Base-by-base conservation (phyloP, 2,797 vertebrate species). In the Sebastes trivittatus region DNA sequence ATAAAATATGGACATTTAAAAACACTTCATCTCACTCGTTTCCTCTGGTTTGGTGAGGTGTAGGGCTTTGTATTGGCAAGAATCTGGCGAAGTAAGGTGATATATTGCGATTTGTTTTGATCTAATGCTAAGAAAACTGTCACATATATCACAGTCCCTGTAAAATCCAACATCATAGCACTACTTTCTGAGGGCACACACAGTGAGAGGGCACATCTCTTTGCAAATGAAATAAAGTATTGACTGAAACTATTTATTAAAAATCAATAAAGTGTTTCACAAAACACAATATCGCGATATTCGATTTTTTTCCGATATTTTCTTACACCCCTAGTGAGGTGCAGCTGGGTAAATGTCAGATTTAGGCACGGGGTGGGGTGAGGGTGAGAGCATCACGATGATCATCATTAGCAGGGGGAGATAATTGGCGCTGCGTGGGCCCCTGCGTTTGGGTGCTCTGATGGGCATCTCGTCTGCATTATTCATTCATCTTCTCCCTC, bases 381-480 rank as follows among this genome's bases (percentile, higher is more conserved):
- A 27, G 18, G 55, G 80, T 86, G 84, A 80, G 80, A 77, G 77
- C 88, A 88, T 87, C 68, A 86, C 82, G 78, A 91, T 75, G 87
- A 89, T 91, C 85, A 91, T 96, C 93, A 94, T 96, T 95, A 95
- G 92, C 89, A 87, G 77, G 72, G 84, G 75, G 66, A 89, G 92
- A 93, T 95, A 95, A 96, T 95, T 95, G 93, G 91, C 82, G 72
- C 91, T 67, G 88, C 76, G 73, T 91, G 91, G 88, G 88, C 81
- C 90, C 85, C 88, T 83, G 87, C 82, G 77, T 95, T 94, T 93
- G 88, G 93, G 90, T 58, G 82, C 91, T 92, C 91, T 92, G 88
- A 93, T 90, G 94, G 94, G 91, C 93, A 93, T 91, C 92, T 91
- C 30, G 20, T 87, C 84, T 96, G 93, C 95, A 96, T 96, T 96